Conservation (phyloP, 2,113 vertebrate species). For the Parus major region DNA sequence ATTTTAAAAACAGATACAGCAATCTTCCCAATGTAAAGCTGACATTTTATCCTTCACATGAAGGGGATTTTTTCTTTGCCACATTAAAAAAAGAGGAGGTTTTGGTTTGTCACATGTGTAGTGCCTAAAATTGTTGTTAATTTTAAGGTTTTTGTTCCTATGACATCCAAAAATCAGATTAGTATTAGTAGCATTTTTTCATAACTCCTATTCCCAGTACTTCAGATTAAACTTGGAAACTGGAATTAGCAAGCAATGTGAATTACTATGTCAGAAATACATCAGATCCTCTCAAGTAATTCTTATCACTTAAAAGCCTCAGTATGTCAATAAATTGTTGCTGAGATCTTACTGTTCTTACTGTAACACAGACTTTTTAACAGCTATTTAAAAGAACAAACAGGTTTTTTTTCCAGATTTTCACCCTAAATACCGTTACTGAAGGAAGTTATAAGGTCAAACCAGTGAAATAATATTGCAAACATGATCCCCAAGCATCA, state of each 20-base stretch:
- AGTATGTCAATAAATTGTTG: background rate
- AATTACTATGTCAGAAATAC: background rate
- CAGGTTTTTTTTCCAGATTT: background rate
- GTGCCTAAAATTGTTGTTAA: background rate
- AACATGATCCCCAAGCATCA: background rate
- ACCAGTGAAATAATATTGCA: background rate
- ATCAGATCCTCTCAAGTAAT: background rate
- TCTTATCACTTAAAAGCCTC: background rate
- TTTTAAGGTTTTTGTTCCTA: background rate
- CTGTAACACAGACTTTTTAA: background rate
- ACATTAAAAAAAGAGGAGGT: background rate
- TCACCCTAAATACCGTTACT: background rate
- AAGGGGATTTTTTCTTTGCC: background rate
- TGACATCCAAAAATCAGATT: background rate
- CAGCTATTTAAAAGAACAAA: background rate
- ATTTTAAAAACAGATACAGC: background rate
- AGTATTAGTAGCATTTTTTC: background rate
- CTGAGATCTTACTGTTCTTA: background rate
- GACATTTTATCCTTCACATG: background rate
- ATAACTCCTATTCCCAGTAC: background rate
- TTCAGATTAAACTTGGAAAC: background rate
- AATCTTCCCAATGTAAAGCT: background rate
- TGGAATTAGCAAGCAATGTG: background rate
- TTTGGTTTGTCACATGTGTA: background rate
- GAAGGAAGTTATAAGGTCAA: background rate